Base-by-base conservation (phyloP, 37 sponge, comb jelly and placozoan species). In the Corticium candelabrum region DNA sequence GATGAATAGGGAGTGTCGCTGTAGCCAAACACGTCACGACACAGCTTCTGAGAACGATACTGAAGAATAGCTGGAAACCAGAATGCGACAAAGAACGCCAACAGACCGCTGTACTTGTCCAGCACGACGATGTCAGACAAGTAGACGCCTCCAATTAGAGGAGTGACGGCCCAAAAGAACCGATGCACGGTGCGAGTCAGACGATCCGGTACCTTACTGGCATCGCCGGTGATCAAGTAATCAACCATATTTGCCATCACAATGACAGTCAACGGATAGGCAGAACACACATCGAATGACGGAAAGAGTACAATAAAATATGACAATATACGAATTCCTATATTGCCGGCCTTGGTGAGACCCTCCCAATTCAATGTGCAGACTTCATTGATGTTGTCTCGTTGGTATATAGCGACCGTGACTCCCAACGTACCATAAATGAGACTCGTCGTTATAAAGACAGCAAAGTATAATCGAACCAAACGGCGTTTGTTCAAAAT, bases 281-380 rank as follows among this genome's bases (percentile, higher is more conserved):
- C 95, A 2, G 95, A 94, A 34, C 56, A n/a, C 38, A 94, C 93
- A 40, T 94, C 95, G 40, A 94, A 34, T 32, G 89, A 86, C 30
- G 95, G 95, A 78, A 94, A 94, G 39, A 94, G 72, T 37, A 94
- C 80, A 39, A 94, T 82, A 78, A 82, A 86, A 77, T 94, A 94
- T 15, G 92, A 81, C 37, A 91, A 74, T 40, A 84, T 72, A 2
- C 86, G 82, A 0, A 94, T 85, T 1, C 72, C 77, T 1, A 81
- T 34, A 21, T 50, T 11, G 21, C 62, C 62, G 62, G 62, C 11
- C 11, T 11, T 27, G 15, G 62, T 50, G 15, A 21, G 11, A 21
- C 21, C 62, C 15, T 11, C 87, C 88, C 88, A 94, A 73, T 91
- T 89, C 3, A 94, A 82, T 41, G 95, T 94, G 38, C 80, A 41